A percentile compares a stretch with the other conserved stretches of the same genome.
phyloP scores from a whole-genome alignment of 1,140 invertebrate species.

The Eriocheir sinensis region DNA sequence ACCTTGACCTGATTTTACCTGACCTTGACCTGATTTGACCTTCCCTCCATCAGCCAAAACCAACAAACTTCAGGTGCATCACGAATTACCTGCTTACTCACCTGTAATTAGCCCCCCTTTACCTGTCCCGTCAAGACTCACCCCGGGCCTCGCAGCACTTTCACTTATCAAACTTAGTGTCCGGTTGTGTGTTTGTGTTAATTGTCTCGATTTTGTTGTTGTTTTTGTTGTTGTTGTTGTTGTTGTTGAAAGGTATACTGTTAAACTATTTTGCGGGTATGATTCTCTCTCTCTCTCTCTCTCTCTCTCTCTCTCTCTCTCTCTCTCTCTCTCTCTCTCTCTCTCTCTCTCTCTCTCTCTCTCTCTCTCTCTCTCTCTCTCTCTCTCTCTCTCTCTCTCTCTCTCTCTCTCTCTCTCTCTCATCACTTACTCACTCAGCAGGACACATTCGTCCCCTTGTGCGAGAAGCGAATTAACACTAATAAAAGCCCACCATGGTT shows the following conservation, averaged over 20 bases:
- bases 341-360: conserved; percentile 45
- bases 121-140: too few relatives aligned
- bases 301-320: not conserved
- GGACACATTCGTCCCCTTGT: not conserved
- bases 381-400: conserved; percentile 27
- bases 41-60: too few relatives aligned
- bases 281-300: not conserved
- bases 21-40: too few relatives aligned
- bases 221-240: not conserved
- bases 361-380: conserved; percentile 12
- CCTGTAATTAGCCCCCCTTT: too few relatives aligned
- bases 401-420: conserved; percentile 29
- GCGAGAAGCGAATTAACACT: too few relatives aligned
- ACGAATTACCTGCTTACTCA: too few relatives aligned
- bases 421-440: not conserved
- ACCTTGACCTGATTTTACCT: too few relatives aligned
- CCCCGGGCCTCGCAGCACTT: too few relatives aligned
- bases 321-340: conserved; percentile 10
- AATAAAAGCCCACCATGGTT: not conserved
- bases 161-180: not conserved
- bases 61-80: too few relatives aligned
- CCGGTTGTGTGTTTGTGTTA: not conserved
- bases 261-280: too few relatives aligned
- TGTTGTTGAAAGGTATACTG: too few relatives aligned
- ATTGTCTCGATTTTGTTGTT: not conserved